Percentiles rank a stretch among this genome's conserved stretches.
Conservation (phyloP, 2,888 invertebrate genomes). For the Coenonympha arcania region DNA sequence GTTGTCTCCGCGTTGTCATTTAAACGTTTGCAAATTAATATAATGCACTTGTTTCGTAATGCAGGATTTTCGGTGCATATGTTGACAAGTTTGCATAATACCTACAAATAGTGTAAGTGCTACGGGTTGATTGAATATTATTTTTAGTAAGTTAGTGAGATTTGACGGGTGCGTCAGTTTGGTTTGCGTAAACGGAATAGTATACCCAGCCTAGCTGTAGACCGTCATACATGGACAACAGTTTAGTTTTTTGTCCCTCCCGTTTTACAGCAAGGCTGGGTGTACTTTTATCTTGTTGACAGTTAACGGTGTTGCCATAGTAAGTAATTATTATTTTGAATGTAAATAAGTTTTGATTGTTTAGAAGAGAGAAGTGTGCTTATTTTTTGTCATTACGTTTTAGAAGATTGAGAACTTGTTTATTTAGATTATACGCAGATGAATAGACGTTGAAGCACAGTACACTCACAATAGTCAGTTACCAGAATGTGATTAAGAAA, state of each 20-base stretch:
- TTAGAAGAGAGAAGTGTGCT: conserved; percentile 57
- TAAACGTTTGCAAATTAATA: neutral
- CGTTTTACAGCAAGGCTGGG: conserved; percentile 32
- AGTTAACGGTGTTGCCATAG: conserved; percentile 72
- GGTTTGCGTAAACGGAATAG: conserved; percentile 34
- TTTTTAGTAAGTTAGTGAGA: conserved; percentile 62
- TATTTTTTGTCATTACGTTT: conserved; percentile 47
- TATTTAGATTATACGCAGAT: conserved; percentile 33
- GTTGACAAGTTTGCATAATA: conserved; percentile 21
- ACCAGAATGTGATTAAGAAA: conserved; percentile 63
- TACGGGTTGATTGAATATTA: conserved; percentile 37
- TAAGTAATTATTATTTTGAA: conserved; percentile 66
- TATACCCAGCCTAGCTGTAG: neutral
- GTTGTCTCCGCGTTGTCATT: too few relatives aligned
- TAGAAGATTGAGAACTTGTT: conserved; percentile 33
- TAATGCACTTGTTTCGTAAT: neutral
- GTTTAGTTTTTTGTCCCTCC: neutral
- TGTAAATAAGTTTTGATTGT: conserved; percentile 69
- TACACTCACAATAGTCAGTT: conserved; percentile 65
- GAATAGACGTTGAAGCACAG: conserved; percentile 49
- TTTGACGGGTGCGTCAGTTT: conserved; percentile 52
- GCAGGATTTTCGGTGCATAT: conserved; percentile 8
- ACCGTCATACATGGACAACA: too few relatives aligned
- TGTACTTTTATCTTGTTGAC: conserved; percentile 62
- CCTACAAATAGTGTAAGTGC: conserved; percentile 29